phyloP scores from a whole-genome alignment of 2,888 invertebrate genomes.

The Lissonota sp. region DNA sequence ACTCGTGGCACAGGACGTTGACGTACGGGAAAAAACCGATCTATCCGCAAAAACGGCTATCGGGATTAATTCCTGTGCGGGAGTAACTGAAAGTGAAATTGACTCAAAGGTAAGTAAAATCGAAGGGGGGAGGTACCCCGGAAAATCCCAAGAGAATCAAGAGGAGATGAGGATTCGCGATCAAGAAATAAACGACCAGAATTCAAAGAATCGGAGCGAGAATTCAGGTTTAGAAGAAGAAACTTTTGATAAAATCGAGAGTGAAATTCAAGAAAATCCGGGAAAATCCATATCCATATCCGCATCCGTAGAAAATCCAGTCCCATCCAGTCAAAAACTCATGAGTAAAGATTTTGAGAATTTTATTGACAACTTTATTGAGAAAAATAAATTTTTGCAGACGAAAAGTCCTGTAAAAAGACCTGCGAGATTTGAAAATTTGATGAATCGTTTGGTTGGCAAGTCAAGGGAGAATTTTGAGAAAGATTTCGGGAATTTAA shows the following conservation, averaged over 20 bases:
- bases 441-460: no score
- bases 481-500: no score
- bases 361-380: no score
- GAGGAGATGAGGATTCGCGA: neutral
- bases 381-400: no score
- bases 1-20: slow-evolving; percentile 1
- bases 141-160: neutral
- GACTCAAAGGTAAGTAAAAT: neutral
- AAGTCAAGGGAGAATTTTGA: no score
- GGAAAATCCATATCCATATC: no score
- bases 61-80: neutral
- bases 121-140: slow-evolving; percentile 14
- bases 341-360: no score
- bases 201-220: slow-evolving; percentile 17
- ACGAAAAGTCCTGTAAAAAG: no score
- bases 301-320: no score
- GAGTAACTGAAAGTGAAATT: neutral
- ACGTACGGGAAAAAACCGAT: neutral
- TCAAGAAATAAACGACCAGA: neutral
- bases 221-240: neutral
- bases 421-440: no score
- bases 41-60: neutral
- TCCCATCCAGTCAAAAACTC: no score
- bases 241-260: neutral
- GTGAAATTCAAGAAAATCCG: no score